These are phyloP conservation scores for Procambarus clarkii DNA, from an alignment of 1,140 invertebrate genomes.

Conservation along the genomic window DNA sequence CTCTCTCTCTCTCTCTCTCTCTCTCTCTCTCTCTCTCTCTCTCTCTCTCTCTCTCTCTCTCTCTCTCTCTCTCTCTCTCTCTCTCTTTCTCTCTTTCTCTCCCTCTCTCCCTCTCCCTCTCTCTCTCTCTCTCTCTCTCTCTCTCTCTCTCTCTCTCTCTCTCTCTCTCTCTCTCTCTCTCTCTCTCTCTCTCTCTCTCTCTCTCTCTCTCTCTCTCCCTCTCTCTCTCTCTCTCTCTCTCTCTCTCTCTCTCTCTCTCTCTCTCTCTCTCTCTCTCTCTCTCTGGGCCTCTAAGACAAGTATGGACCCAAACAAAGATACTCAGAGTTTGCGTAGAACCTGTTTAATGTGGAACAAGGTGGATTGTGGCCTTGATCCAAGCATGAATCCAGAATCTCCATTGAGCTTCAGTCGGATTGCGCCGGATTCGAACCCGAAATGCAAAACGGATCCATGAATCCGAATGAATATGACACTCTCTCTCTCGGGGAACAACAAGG, in stretches of 20 bases:
- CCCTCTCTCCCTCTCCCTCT: not conserved
- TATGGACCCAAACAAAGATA: too few species aligned
- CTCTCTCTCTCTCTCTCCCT: conserved; percentile 9
- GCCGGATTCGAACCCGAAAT: too few species aligned
- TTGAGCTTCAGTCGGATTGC: too few species aligned
- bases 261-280: not conserved
- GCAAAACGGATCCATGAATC: too few species aligned
- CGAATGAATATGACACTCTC: too few species aligned
- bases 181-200: conserved; percentile 1
- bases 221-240: conserved; percentile 2
- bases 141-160: conserved; percentile 9
- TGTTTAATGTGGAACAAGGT: too few species aligned
- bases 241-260: not conserved
- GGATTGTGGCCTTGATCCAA: too few species aligned
- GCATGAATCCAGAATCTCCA: too few species aligned
- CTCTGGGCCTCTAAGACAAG: too few species aligned
- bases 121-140: not conserved
- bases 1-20: not conserved
- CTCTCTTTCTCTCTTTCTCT: conserved; percentile 10
- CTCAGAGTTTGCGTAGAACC: too few species aligned
- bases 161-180: conserved; percentile 9
- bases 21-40: not conserved
- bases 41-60: not conserved
- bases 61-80: not conserved
- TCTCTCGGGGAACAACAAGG: too few species aligned